These are phyloP conservation scores for Marisa cornuarietis DNA, from an alignment of 1,140 invertebrate species.

Conservation along the genomic window DNA sequence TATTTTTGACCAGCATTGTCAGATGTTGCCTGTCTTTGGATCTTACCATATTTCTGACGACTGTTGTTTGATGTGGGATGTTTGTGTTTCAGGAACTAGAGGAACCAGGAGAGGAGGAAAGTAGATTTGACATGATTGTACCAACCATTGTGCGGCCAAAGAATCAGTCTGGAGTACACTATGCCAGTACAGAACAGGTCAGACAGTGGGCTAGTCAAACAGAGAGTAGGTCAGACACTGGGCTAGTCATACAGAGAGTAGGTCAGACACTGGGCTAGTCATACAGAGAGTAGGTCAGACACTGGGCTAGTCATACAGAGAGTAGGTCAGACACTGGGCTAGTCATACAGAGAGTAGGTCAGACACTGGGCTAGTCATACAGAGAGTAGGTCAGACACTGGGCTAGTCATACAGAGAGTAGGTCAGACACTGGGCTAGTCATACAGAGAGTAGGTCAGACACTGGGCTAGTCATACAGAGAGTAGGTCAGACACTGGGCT, in stretches of 20 bases:
- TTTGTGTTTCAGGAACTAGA: constrained; percentile 51
- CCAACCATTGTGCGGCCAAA: constrained; percentile 79
- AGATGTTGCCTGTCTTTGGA: too few species aligned
- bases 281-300: too few species aligned
- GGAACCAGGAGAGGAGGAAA: constrained; percentile 60
- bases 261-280: too few species aligned
- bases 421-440: constrained; percentile 12
- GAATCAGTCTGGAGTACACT: constrained; percentile 18
- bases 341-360: constrained; percentile 14
- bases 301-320: too few species aligned
- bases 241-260: too few species aligned
- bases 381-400: not conserved
- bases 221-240: not conserved
- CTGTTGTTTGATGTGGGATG: not conserved
- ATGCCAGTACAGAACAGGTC: constrained; percentile 24
- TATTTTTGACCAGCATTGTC: too few species aligned
- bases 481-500: constrained; percentile 17
- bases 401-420: constrained; percentile 1
- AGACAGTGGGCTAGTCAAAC: not conserved
- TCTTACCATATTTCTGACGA: too few species aligned
- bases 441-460: not conserved
- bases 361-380: not conserved
- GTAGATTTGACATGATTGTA: constrained; percentile 81
- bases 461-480: not conserved
- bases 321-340: too few species aligned